These are phyloP conservation scores for Vombatus ursinus DNA, from an alignment of 2,113 vertebrate species.

Conservation along the genomic window DNA sequence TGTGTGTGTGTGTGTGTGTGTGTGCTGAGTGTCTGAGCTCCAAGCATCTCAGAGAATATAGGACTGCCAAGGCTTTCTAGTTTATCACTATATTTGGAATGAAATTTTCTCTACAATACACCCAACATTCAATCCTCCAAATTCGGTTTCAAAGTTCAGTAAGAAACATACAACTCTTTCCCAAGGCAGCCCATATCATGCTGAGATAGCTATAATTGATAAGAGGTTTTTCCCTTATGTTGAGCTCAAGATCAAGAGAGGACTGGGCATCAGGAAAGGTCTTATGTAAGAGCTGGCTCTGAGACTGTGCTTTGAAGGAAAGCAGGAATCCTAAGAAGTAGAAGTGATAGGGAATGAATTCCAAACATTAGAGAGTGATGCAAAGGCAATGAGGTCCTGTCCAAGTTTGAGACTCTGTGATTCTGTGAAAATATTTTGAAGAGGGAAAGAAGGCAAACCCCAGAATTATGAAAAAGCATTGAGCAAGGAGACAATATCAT, in stretches of 20 bases:
- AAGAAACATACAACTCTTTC: neutral
- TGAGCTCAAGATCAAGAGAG: neutral
- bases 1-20: too few relatives aligned
- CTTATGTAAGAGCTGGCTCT: too few relatives aligned
- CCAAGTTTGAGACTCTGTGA: neutral
- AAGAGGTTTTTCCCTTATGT: too few relatives aligned
- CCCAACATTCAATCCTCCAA: neutral
- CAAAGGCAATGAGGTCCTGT: neutral
- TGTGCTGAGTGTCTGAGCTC: neutral
- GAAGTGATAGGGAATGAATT: neutral
- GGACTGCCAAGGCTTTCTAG: neutral
- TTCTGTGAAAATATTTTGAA: too few relatives aligned
- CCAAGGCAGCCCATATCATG: neutral
- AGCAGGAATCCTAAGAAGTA: neutral
- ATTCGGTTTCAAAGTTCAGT: neutral
- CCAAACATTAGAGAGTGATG: neutral
- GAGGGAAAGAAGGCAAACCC: too few relatives aligned
- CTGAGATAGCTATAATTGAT: too few relatives aligned
- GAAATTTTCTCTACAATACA: neutral
- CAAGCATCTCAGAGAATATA: neutral
- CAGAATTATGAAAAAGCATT: too few relatives aligned
- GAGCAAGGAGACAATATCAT: too few relatives aligned
- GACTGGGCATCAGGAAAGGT: too few relatives aligned
- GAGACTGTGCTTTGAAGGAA: neutral
- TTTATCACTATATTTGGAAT: neutral